phyloP scores from a whole-genome alignment of 2,888 invertebrate genomes.

The Acrobasis suavella region DNA sequence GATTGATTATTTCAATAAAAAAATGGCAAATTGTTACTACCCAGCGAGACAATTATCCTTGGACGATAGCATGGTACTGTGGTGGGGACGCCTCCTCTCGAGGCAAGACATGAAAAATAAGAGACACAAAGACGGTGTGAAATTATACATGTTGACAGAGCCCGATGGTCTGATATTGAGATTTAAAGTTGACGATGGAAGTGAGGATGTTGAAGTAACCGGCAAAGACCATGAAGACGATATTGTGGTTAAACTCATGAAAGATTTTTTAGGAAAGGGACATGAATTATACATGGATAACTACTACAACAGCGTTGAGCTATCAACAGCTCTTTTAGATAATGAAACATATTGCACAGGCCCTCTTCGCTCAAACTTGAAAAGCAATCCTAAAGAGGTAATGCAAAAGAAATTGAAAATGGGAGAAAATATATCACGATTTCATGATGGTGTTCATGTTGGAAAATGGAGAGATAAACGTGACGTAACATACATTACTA shows the following conservation, averaged over 20 bases:
- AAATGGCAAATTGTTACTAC: conserved; percentile 42
- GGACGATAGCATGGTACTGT: conserved; percentile 49
- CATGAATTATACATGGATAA: conserved; percentile 48
- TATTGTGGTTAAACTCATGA: conserved; percentile 43
- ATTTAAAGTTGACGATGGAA: conserved; percentile 35
- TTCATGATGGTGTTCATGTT: conserved; percentile 23
- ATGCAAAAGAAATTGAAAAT: conserved; percentile 31
- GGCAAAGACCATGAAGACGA: conserved; percentile 37
- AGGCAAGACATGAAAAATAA: conserved; percentile 50
- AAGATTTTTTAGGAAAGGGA: conserved; percentile 41
- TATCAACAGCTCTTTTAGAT: conserved; percentile 43
- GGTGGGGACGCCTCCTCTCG: conserved; percentile 45
- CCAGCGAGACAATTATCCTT: conserved; percentile 43
- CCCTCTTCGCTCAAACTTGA: conserved; percentile 41
- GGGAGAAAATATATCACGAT: conserved; percentile 37
- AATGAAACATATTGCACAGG: conserved; percentile 55
- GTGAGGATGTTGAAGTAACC: conserved; percentile 34
- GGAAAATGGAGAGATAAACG: conserved; percentile 29
- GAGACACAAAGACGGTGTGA: conserved; percentile 49
- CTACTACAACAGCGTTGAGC: conserved; percentile 42
- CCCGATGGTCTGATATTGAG: conserved; percentile 43
- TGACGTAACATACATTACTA: conserved; percentile 25
- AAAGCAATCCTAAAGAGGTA: conserved; percentile 38
- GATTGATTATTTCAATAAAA: conserved; percentile 4
- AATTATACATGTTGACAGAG: conserved; percentile 47